Evolutionary conservation across 2,888 invertebrate genomes (phyloP).

Genomic region (Crioceris asparagi): DNA sequence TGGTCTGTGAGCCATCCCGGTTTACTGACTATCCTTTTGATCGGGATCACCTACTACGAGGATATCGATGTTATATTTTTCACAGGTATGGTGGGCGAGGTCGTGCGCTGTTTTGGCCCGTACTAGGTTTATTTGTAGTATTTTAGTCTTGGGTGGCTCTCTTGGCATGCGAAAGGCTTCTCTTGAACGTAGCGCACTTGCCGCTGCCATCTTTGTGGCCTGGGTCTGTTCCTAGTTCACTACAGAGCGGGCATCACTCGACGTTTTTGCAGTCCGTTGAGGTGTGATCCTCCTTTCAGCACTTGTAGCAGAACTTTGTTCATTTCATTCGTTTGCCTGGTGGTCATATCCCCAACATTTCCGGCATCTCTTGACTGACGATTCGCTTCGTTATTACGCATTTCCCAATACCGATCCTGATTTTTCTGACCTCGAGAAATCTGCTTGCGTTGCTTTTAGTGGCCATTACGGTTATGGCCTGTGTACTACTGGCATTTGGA

Average conservation of each 20-base stretch:
- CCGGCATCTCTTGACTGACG: background rate
- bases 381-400: no score
- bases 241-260: no score
- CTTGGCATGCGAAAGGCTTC: no score
- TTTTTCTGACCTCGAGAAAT: no score
- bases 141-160: background rate
- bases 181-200: background rate
- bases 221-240: no score
- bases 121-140: background rate
- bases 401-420: no score
- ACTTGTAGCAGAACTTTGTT: background rate
- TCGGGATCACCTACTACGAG: background rate
- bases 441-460: no score
- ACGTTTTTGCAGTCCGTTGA: no score
- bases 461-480: no score
- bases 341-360: background rate
- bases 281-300: background rate
- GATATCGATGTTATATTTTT: background rate
- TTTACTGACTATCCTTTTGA: background rate
- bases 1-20: background rate
- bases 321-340: background rate
- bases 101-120: background rate
- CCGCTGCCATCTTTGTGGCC: background rate
- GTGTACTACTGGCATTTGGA: no score
- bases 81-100: background rate